Base-by-base conservation (phyloP, 2,888 invertebrate genomes). In the Spodoptera exigua region DNA sequence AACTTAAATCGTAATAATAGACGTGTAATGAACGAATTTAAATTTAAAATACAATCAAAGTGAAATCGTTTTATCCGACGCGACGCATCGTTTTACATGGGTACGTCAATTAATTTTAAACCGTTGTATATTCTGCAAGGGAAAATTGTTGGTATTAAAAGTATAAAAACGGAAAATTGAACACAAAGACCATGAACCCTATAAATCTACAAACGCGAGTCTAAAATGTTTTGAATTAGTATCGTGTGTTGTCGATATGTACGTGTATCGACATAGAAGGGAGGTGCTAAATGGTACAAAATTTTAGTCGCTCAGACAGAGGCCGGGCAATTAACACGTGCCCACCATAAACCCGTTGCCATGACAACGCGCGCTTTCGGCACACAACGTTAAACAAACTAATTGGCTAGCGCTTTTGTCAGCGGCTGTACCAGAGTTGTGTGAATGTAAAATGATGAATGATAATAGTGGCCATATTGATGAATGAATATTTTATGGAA, bases 301-400 rank as follows among this genome's bases (percentile, higher is more conserved):
- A 88, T 86, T 83, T 82, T 81, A 78, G 78, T 74, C 82, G 75
- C 77, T 79, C 80, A 79, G 82, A 79, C 83, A 75, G 79, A 76
- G 77, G 76, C 80, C 56, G 79, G 74, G 80, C 90, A 91, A 92
- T 92, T 92, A 91, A 83, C 89, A 86, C 83, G 82, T 84, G 83
- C 81, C 82, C 80, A 76, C 81, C 77, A 74, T 74, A 81, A 80
- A 80, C 81, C 82, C 80, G 89, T 88, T 76, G 81, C 85, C 82
- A 87, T 87, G 81, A 84, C 84, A 84, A 88, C 89, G 83, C 63
- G 56, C 57, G 69, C 68, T 73, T 76, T 79, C 79, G 76, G 71
- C 79, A 81, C 81, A 87, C 86, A 76, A 82, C 85, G 87, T 86
- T 89, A 89, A 90, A 91, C 90, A 88, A 90, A 88, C 89, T 91